Evolutionary conservation across 2,888 invertebrate species (phyloP), one percentile per base, ranked within the genome.

Genomic region (Drosophila merina): DNA sequence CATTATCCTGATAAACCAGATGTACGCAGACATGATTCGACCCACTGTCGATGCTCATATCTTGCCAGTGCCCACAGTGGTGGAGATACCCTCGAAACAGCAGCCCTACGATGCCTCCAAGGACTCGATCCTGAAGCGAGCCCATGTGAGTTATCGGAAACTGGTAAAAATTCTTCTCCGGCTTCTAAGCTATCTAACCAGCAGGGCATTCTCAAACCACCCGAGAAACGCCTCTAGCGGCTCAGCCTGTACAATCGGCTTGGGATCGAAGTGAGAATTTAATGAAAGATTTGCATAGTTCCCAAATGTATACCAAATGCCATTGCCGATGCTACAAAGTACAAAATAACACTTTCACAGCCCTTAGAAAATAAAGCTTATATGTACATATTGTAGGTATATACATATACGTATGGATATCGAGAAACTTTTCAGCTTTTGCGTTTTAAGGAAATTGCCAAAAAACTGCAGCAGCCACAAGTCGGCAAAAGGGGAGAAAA

Each of bases 381-480:
- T 20, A 20, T 20, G 20, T 20, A 20, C 20, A 20, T 20, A 20
- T 20, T 20, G 20, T 20, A 20, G 20, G 20, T 20, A 20, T 2
- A 20, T 62, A 38, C 31, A 36, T 25, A 8, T 50, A 12, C 4
- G 48, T 49, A 10, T 31, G 30, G 30, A 73, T 75, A 74, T 73
- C 58, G 57, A 57, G 33, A 49, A 83, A 86, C 73, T 83, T 83
- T 80, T 83, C 57, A 76, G 80, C 78, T 83, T 72, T 83, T 76
- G 79, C 72, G 80, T 75, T 82, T 85, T 72, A 79, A 76, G 82
- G 79, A 82, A 82, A 82, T 82, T 82, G 86, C 71, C 71, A 57
- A 72, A 60, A 55, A 59, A 62, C 44, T 48, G 62, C 69, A 60
- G 51, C 54, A 51, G 66, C 54, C 71, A 73, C 76, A 69, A 77